A percentile compares a stretch with the other conserved stretches of the same genome.
These are phyloP conservation scores for Actinia equina DNA, from an alignment of 64 coral and sea anemone genomes.

Conservation along the genomic window DNA sequence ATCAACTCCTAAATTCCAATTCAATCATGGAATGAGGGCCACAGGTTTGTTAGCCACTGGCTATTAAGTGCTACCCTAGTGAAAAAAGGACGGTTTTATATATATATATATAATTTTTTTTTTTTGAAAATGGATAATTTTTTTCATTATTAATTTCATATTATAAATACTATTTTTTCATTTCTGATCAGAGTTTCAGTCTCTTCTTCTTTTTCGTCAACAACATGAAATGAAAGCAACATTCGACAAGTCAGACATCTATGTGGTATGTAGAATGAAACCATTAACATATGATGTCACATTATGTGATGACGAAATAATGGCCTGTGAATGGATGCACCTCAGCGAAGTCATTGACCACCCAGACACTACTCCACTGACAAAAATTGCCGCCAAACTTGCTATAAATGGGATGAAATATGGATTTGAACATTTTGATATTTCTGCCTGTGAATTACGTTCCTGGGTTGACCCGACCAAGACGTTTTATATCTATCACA, in stretches of 20 bases:
- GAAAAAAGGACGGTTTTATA: no score
- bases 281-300: conserved; percentile 63
- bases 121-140: no score
- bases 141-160: no score
- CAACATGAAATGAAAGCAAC: conserved; percentile 80
- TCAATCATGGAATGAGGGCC: no score
- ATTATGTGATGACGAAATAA: conserved; percentile 75
- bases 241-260: conserved; percentile 83
- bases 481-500: conserved; percentile 67
- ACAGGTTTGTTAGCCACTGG: no score
- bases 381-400: conserved; percentile 66
- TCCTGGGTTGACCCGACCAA: conserved; percentile 76
- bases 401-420: conserved; percentile 59
- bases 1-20: no score
- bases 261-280: conserved; percentile 71
- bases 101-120: no score
- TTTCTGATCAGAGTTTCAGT: conserved; percentile 63
- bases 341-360: conserved; percentile 49
- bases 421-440: conserved; percentile 89
- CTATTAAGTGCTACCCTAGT: no score
- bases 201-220: conserved; percentile 76
- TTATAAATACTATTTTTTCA: background rate
- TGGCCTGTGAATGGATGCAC: conserved; percentile 82
- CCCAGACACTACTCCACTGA: conserved; percentile 66
- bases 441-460: conserved; percentile 45